Evolutionary conservation across 2,113 vertebrate species (phyloP), one percentile per base, ranked within the genome.

Genomic region (Trachemys scripta): DNA sequence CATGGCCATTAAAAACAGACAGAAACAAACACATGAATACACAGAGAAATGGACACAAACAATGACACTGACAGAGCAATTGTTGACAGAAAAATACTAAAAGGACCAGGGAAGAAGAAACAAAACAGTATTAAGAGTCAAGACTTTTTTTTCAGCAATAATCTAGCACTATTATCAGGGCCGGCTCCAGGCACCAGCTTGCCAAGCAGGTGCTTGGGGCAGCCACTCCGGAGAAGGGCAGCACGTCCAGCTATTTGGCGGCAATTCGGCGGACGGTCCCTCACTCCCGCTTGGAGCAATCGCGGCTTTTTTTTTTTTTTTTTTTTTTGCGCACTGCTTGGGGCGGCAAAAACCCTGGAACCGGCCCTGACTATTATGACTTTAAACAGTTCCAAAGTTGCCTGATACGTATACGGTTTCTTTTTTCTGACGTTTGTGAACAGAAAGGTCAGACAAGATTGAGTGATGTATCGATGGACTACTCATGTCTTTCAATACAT

Each of bases 61-160:
- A 80, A 85, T 56, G 35, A 35, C 27, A 22, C 12, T 89, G 91
- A 92, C 90, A 93, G 75, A 90, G 54, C 95, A 87, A 84, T 86
- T 65, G 20, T 86, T 65, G 24, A 76, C 62, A 13, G 80, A 54
- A 47, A n/a, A 84, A 76, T 65, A 27, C 29, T 3, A 27, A 65
- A 35, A 65, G 62, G 42, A 79, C 22, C 76, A 42, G 42, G 29
- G 42, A 78, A 78, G n/a, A 78, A 24, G 75, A 42, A 62, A 31
- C 29, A 62, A 31, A 62, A 29, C 29, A 31, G 27, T 62, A 5
- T 62, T 62, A 62, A 62, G 31, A 65, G 8, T 35, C 31, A 35
- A 65, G 31, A 14, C 31, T 14, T 35, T 35, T 35, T 65, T 35
- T 35, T 59, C 59, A 62, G 13, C 11, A 65, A 65, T 35, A 14